Base-by-base conservation (phyloP, 2,888 invertebrate species). In the Sinodicranocentrus sp. region DNA sequence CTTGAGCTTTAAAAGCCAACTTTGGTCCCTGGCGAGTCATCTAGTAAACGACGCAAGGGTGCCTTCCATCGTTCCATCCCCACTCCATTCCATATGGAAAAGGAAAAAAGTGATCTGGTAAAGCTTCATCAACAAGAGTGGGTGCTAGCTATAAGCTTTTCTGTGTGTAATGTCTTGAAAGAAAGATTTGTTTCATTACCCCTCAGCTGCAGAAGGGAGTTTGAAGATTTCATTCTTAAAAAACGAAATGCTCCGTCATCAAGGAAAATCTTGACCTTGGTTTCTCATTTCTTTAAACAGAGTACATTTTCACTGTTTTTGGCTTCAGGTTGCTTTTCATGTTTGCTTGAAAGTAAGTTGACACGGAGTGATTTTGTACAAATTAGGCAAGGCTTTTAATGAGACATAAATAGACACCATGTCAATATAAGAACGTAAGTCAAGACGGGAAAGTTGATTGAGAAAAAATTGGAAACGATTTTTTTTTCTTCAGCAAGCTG, bases 231-330 rank as follows among this genome's bases (percentile, higher is more conserved):
- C 72, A 72, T 72, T 79, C 65, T 71, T 72, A 61, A 79, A 79
- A 79, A 77, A 71, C 39, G 48, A 19, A 63, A 43, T 59, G 43
- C 44, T 19, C 8, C 73, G 19, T 33, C 54, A 23, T 19, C 59
- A 72, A 48, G 63, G 23, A 77, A 25, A 54, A 39, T 72, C 65
- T 57, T 79, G 79, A 79, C 79, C 79, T 79, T 78, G 78, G 71
- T 70, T 78, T 78, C 39, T 39, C 54, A 25, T 72, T 79, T 71
- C 71, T 54, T 39, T 71, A 52, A 72, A 79, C 26, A 72, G 25
- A 44, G 28, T 78, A 44, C 68, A n/a, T 77, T 68, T 57, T n/a
- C n/a, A n/a, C n/a, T n/a, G n/a, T n/a, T n/a, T n/a, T n/a, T n/a
- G n/a, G n/a, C n/a, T 44, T 68, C 57, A 59, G 21, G 23, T 57